A percentile compares a stretch with the other conserved stretches of the same genome.
Conservation (phyloP, 2,888 invertebrate genomes). For the Xestia ashworthii region DNA sequence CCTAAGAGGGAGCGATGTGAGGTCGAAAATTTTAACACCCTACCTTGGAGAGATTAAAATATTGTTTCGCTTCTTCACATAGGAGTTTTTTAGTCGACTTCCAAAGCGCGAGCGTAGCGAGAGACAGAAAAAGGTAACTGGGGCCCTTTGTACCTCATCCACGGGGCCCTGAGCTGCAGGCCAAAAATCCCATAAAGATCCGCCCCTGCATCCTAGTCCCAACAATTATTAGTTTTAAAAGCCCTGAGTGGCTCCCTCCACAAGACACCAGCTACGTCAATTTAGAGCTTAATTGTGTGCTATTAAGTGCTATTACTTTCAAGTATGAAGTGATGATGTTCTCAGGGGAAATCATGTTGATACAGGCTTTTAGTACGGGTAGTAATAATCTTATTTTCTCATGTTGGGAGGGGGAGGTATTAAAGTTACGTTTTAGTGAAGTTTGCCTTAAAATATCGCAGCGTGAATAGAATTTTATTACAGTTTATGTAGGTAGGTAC, state of each 20-base stretch:
- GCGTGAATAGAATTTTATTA: constrained; percentile 32
- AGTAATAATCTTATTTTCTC: constrained; percentile 35
- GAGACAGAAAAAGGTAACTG: too few species aligned
- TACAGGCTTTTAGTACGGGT: constrained; percentile 50
- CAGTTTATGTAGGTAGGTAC: not conserved
- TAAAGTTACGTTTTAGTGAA: constrained; percentile 1
- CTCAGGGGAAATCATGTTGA: constrained; percentile 59
- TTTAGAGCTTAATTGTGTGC: constrained; percentile 66
- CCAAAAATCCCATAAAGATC: too few species aligned
- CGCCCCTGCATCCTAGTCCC: constrained; percentile 7
- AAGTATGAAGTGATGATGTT: constrained; percentile 56
- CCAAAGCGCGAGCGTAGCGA: too few species aligned
- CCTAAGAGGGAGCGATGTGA: too few species aligned
- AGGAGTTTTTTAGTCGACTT: too few species aligned
- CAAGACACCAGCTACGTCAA: constrained; percentile 60
- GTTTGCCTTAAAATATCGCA: constrained; percentile 1
- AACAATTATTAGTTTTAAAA: constrained; percentile 41
- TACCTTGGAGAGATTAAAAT: too few species aligned
- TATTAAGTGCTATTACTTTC: constrained; percentile 64
- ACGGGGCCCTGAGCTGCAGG: too few species aligned
- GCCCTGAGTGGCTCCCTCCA: constrained; percentile 40
- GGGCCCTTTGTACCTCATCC: too few species aligned
- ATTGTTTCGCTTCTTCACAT: too few species aligned
- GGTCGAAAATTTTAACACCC: too few species aligned
- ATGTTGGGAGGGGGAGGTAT: constrained; percentile 1